Evolutionary conservation across 2,113 vertebrate species (phyloP), one percentile per base, ranked within the genome.

Genomic region (Dasyurus viverrinus): DNA sequence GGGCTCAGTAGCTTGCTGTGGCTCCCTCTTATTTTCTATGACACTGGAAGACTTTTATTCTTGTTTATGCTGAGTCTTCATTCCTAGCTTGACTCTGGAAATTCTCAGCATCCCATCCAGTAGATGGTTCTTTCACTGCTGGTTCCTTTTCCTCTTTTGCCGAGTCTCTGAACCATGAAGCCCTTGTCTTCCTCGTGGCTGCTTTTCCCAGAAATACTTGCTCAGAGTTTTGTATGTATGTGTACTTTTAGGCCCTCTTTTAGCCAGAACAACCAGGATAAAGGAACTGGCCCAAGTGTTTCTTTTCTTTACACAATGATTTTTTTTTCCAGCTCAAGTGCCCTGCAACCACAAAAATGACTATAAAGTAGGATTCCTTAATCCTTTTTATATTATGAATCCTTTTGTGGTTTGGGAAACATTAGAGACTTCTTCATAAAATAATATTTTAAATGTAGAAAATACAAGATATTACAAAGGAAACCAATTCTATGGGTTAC

Each of bases 51-150:
- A 30, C 57, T 60, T 57, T 30, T 60, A 60, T 60, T 30, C 57
- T 60, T 60, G 57, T 60, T 3, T 60, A 60, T 60, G 27, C 57
- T 26, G 25, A 60, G 57, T 90, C 3, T 91, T 96, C 10, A 5
- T 0, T 89, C 26, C 84, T 57, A 0, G 89, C 54, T 8, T 7
- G 94, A 96, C 92, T 96, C 95, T 96, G 92, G 96, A 92, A 95
- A 97, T 10, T 91, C 92, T 89, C 95, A 94, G 94, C 96, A 97
- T 95, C 96, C 96, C 97, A 10, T 91, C 96, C 97, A 94, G 95
- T 96, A 96, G 36, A 96, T 97, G 97, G 94, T 54, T 60, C 10
- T 60, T 60, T 30, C 57, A 30, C 27, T 60, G 57, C 57, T 60
- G 26, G 27, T 27, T 60, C 57, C 57, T 60, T 60, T 60, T 60